Evolutionary conservation across 2,888 invertebrate species (phyloP), one percentile per base, ranked within the genome.

Genomic region (Drosophila hamatofila): DNA sequence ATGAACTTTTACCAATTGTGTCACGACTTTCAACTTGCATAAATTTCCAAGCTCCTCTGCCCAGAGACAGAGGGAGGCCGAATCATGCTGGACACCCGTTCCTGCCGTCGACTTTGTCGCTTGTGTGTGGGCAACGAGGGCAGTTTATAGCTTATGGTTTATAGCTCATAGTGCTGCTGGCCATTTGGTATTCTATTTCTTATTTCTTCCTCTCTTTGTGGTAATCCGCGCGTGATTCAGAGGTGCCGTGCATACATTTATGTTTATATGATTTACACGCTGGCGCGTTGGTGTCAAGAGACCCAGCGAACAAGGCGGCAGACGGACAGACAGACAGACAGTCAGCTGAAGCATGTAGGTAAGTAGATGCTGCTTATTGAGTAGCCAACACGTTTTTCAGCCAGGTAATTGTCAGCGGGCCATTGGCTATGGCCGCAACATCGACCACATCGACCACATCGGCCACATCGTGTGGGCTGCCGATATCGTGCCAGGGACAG

Each of bases 21-120:
- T 87, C 87, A 87, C 87, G 87, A 87, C 80, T 89, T 87, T 89
- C 89, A 87, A 87, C 87, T 87, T 89, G 87, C 89, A 89, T 87
- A 87, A 75, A 87, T 84, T 89, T 84, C 23, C 41, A 54, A 67
- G 49, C 48, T 44, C 42, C 49, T 41, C 49, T 35, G 18, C 44
- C 30, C 18, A 30, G 33, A 49, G 16, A 44, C 37, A 30, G 33
- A 49, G 49, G 18, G 18, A 51, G 46, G n/a, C 39, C 42, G 41
- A 3, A 41, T 42, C 46, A 18, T 25, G 58, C 27, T 7, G 37
- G 35, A 14, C 35, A 8, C 7, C 7, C 37, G 46, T 18, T 48
- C 25, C 12, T 8, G 23, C 35, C 62, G 55, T 35, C 39, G 54
- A 21, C 33, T 39, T 42, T 39, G 67, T 41, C 70, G 60, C 64